Base-by-base conservation (phyloP, 2,113 vertebrate genomes). In the Misgurnus mizolepis region DNA sequence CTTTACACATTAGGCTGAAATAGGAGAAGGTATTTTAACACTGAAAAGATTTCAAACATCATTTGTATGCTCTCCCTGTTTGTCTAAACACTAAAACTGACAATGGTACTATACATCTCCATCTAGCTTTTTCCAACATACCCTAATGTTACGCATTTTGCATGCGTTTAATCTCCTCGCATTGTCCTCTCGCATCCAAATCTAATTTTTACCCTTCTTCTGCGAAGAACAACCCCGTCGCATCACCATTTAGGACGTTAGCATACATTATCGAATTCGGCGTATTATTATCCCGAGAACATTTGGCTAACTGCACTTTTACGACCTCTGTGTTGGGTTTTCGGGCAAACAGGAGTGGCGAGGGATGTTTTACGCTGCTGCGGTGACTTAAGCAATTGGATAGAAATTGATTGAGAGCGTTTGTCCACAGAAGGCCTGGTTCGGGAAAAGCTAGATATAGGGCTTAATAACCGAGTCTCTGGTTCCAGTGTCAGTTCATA, bases 371-470 rank as follows among this genome's bases (percentile, higher is more conserved):
- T 79, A 82, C 77, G 64, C 78, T 78, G 77, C 80, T 84, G 82
- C 67, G 47, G 86, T 69, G 78, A 85, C 82, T 82, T 66, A 81
- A 53, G 60, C 80, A 83, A 83, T 86, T 67, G 81, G 71, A 86
- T 86, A 85, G 83, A 86, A 86, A 88, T 86, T 86, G 86, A 88
- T 80, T 86, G 83, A 75, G 82, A 80, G 81, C 78, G 60, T 80
- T 68, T 81, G 80, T 82, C 60, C 78, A 40, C 55, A 68, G 65
- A 56, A 68, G 56, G 53, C 17, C 58, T 69, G 82, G 80, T 70
- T 83, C 60, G 78, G 79, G 78, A 82, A 75, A 79, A 67, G 55
- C 66, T 79, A 86, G 83, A 83, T 76, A 75, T 71, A 74, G 80
- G 61, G 76, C 45, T 68, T 80, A 83, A 86, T 81, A 85, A 72